phyloP scores from a whole-genome alignment of 2,797 vertebrate genomes.

The Tamandua tetradactyla region DNA sequence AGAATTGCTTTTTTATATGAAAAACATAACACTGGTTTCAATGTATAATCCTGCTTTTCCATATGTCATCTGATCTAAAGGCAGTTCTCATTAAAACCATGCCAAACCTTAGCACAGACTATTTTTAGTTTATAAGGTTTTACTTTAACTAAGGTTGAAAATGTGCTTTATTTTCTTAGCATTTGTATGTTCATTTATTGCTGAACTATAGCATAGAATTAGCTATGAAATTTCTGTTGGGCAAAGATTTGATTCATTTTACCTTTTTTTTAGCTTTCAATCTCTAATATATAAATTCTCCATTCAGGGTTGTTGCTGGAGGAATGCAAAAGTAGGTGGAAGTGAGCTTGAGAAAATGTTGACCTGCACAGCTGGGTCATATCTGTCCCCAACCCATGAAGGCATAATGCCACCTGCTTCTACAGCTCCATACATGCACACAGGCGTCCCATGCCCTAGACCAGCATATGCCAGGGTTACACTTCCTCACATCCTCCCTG shows the following conservation, averaged over 20 bases:
- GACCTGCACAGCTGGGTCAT: no score
- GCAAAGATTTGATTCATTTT: background rate
- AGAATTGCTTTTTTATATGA: slow-evolving; percentile 69
- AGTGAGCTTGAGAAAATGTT: no score
- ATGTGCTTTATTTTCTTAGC: background rate
- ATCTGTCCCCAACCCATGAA: no score
- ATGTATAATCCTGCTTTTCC: slow-evolving; percentile 38
- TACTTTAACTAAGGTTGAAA: slow-evolving; percentile 31
- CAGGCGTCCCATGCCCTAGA: no score
- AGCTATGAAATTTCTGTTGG: background rate
- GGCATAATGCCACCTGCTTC: no score
- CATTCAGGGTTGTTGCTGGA: background rate
- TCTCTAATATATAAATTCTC: background rate
- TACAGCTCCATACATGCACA: no score
- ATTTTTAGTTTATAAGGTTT: slow-evolving; percentile 38
- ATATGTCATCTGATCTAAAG: background rate
- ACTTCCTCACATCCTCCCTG: no score
- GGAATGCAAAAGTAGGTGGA: background rate
- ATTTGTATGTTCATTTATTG: background rate
- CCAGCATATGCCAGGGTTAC: no score
- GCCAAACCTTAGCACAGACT: background rate
- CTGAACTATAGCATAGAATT: background rate
- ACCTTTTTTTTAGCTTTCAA: background rate
- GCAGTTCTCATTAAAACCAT: background rate
- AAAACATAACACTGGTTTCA: slow-evolving; percentile 61